phyloP scores from a whole-genome alignment of 2,113 vertebrate genomes.

The Eublepharis macularius region DNA sequence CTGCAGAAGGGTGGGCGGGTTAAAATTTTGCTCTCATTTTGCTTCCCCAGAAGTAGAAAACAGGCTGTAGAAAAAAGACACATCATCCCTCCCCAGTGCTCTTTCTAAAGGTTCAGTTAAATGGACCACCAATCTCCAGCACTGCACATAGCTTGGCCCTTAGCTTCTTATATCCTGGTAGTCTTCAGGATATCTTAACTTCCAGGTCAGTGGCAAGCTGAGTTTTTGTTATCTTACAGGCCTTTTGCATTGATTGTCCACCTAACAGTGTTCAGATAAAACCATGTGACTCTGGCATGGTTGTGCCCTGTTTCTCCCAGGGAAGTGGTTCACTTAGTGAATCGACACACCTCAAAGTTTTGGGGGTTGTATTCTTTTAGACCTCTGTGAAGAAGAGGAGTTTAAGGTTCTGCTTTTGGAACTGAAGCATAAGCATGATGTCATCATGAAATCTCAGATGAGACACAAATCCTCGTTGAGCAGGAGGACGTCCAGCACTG shows the following conservation, averaged over 20 bases:
- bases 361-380: slow-evolving; percentile 64
- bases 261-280: not conserved
- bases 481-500: slow-evolving; percentile 91
- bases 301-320: not conserved
- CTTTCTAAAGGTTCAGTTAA: too few relatives aligned
- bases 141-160: too few relatives aligned
- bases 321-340: not conserved
- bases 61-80: too few relatives aligned
- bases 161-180: not conserved
- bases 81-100: too few relatives aligned
- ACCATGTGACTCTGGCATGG: not conserved
- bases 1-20: too few relatives aligned
- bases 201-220: not conserved
- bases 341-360: not conserved
- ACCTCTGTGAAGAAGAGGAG: slow-evolving; percentile 96
- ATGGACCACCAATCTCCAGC: too few relatives aligned
- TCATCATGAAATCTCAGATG: slow-evolving; percentile 97
- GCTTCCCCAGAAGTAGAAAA: too few relatives aligned
- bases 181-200: not conserved
- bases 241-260: not conserved
- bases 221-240: not conserved
- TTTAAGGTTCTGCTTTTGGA: slow-evolving; percentile 92
- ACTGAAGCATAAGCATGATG: slow-evolving; percentile 95
- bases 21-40: too few relatives aligned
- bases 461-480: slow-evolving; percentile 96